Conservation (phyloP, 1,140 invertebrate genomes). For the Orius laevigatus region DNA sequence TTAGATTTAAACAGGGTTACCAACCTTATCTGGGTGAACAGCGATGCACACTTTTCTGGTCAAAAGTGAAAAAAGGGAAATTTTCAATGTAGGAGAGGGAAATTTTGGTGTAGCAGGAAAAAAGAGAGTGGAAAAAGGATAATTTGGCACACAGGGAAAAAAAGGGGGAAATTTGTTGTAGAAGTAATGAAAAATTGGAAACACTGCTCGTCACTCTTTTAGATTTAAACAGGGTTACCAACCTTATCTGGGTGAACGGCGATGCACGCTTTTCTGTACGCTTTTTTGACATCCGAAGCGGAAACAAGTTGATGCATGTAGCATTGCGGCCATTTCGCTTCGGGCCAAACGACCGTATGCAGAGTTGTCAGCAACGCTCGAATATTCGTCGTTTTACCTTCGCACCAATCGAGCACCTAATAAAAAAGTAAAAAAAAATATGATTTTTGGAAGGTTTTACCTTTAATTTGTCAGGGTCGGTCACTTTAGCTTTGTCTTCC, state of each 20-base stretch:
- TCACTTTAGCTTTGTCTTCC: conserved; percentile 65
- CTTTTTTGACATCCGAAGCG: conserved; percentile 84
- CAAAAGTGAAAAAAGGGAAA: too few relatives aligned
- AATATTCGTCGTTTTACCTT: conserved; percentile 94
- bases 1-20: too few relatives aligned
- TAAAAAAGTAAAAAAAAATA: conserved; percentile 2
- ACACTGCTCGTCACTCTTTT: too few relatives aligned
- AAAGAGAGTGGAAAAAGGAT: too few relatives aligned
- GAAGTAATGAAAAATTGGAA: too few relatives aligned
- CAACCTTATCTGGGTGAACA: too few relatives aligned
- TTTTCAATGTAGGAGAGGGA: too few relatives aligned
- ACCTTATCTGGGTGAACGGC: conserved; percentile 98
- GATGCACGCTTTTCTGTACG: conserved; percentile 87
- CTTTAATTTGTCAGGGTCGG: conserved; percentile 83
- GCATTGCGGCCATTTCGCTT: conserved; percentile 77
- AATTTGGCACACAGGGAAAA: too few relatives aligned
- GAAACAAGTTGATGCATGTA: conserved; percentile 90
- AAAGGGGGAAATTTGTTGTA: too few relatives aligned
- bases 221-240: too few relatives aligned
- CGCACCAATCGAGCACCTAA: conserved; percentile 62
- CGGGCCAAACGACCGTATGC: conserved; percentile 87
- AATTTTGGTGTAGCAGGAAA: too few relatives aligned
- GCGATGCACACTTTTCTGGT: too few relatives aligned
- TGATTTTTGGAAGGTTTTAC: conserved; percentile 29
- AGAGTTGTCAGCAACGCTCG: conserved; percentile 85